phyloP scores from a whole-genome alignment of 2,888 invertebrate genomes.

The Cheiracanthium punctorium region DNA sequence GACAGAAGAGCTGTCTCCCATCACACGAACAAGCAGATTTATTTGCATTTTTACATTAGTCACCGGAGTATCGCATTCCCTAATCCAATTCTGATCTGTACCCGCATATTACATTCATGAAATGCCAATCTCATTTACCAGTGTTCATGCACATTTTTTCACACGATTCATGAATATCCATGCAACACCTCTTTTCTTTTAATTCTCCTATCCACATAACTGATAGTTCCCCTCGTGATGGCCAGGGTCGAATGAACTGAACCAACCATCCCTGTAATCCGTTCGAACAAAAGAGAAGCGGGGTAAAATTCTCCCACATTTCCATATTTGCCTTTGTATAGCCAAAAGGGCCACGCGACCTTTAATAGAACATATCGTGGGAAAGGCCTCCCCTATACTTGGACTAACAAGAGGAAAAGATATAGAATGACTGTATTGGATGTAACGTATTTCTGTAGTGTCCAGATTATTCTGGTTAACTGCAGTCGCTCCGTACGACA shows the following conservation, averaged over 20 bases:
- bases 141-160: not conserved
- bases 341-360: constrained; percentile 41
- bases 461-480: too few species aligned
- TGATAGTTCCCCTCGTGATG: not conserved
- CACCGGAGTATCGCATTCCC: not conserved
- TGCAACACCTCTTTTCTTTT: not conserved
- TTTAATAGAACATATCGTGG: constrained; percentile 34
- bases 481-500: too few species aligned
- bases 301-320: too few species aligned
- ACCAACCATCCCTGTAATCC: constrained; percentile 47
- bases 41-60: not conserved
- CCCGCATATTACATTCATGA: not conserved
- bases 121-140: not conserved
- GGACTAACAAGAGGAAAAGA: not conserved
- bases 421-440: not conserved
- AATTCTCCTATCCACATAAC: not conserved
- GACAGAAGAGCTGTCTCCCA: too few species aligned
- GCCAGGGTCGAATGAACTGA: constrained; percentile 39
- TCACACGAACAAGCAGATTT: too few species aligned
- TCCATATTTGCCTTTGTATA: constrained; percentile 31
- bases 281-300: constrained; percentile 25
- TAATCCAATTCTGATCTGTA: not conserved
- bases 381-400: constrained; percentile 22
- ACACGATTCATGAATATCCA: constrained; percentile 13
- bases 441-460: too few species aligned